A percentile compares a stretch with the other conserved stretches of the same genome.
Evolutionary conservation across 2,113 vertebrate genomes (phyloP).

Genomic region (Cheilinus undulatus): DNA sequence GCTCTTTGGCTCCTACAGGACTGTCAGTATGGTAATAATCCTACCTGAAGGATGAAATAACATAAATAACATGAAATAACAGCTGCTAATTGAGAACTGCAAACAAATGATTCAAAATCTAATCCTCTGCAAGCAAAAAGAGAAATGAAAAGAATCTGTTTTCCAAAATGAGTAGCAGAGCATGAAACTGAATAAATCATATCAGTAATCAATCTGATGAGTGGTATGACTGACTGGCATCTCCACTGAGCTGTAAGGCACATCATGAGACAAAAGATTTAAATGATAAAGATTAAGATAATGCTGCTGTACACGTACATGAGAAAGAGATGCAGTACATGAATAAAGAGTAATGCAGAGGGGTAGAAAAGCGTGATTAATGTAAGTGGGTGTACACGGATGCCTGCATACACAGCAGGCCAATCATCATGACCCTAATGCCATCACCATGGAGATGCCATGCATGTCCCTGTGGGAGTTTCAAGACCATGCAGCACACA

Average conservation of each 20-base stretch:
- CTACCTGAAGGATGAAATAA: too few relatives aligned
- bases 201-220: slow-evolving; percentile 55
- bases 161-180: slow-evolving; percentile 15
- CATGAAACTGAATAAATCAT: slow-evolving; percentile 19
- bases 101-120: slow-evolving; percentile 54
- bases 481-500: neutral
- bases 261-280: slow-evolving; percentile 28
- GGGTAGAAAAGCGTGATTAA: neutral
- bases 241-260: slow-evolving; percentile 52
- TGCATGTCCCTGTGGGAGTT: neutral
- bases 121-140: slow-evolving; percentile 32
- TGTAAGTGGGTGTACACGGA: slow-evolving; percentile 6
- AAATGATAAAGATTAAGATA: too few relatives aligned
- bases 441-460: slow-evolving; percentile 37
- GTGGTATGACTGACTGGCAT: slow-evolving; percentile 38
- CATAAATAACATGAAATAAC: slow-evolving; percentile 39
- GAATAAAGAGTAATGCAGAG: too few relatives aligned
- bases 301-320: neutral
- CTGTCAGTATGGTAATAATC: too few relatives aligned
- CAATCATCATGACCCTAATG: slow-evolving; percentile 2
- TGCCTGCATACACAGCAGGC: neutral
- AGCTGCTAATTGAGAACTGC: slow-evolving; percentile 31
- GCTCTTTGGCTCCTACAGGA: too few relatives aligned
- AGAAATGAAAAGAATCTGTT: slow-evolving; percentile 30
- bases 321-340: neutral